Conservation (phyloP, 2,888 invertebrate species). For the Drosophila nigricruria region DNA sequence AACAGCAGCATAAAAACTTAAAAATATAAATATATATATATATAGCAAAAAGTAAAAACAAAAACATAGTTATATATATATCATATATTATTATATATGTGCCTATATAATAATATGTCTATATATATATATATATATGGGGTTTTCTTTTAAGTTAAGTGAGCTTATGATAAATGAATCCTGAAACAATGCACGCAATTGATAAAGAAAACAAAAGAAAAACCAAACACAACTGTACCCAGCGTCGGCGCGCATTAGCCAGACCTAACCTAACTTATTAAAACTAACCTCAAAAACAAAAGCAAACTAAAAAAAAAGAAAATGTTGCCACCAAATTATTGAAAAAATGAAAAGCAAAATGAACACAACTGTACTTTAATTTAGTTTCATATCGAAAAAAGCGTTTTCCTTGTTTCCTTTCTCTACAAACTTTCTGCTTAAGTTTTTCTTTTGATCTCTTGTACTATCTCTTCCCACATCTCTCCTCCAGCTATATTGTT, state of each 20-base stretch:
- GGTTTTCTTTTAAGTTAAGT: constrained; percentile 42
- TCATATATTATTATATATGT: constrained; percentile 36
- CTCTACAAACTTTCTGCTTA: constrained; percentile 23
- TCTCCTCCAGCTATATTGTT: constrained; percentile 34
- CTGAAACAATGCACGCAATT: constrained; percentile 16
- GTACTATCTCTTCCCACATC: constrained; percentile 9
- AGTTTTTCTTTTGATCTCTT: constrained; percentile 13
- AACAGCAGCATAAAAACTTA: constrained; percentile 38
- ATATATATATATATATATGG: constrained; percentile 18
- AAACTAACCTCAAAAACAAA: background rate
- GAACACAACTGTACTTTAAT: constrained; percentile 29
- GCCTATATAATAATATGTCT: constrained; percentile 26
- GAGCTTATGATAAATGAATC: constrained; percentile 36
- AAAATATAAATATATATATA: constrained; percentile 17
- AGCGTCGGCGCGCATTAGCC: constrained; percentile 47
- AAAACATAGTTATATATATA: constrained; percentile 44
- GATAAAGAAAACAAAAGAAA: constrained; percentile 1
- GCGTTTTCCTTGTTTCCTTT: constrained; percentile 66
- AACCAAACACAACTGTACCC: constrained; percentile 15
- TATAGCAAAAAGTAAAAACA: background rate
- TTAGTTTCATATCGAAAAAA: constrained; percentile 50
- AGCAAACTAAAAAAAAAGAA: background rate
- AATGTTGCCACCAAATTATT: constrained; percentile 13
- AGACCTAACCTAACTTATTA: constrained; percentile 26
- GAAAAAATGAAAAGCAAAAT: constrained; percentile 2